Percentiles rank a stretch among this genome's conserved stretches.
These are phyloP conservation scores for Aleiodes sp. DNA, from an alignment of 1,140 invertebrate species.

Conservation along the genomic window DNA sequence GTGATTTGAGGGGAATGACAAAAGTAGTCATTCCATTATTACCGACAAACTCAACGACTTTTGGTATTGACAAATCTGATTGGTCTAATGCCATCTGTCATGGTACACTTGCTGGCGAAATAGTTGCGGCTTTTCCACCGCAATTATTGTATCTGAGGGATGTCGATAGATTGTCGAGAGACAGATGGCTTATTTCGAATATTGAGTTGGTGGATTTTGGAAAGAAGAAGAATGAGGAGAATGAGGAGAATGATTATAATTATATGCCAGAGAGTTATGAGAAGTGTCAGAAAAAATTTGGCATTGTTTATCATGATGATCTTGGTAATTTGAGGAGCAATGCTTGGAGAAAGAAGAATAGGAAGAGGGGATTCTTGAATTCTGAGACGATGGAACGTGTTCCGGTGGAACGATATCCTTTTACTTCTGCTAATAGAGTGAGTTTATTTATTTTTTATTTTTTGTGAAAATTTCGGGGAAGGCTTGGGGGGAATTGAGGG, in stretches of 20 bases:
- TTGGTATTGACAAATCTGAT: conserved; percentile 53
- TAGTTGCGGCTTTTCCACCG: conserved; percentile 59
- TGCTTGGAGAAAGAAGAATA: not conserved
- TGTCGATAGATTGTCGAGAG: conserved; percentile 53
- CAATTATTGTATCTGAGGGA: conserved; percentile 56
- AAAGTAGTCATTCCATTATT: conserved; percentile 56
- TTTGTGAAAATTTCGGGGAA: too few species aligned
- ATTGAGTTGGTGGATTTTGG: conserved; percentile 43
- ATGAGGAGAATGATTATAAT: conserved; percentile 44
- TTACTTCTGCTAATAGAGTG: conserved; percentile 56
- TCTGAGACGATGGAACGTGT: conserved; percentile 33
- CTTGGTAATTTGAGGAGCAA: conserved; percentile 7
- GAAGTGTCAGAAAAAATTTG: conserved; percentile 56
- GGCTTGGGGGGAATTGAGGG: not conserved
- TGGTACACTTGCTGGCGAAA: conserved; percentile 62
- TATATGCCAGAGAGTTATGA: conserved; percentile 55
- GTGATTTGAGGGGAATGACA: conserved; percentile 55
- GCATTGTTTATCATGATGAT: conserved; percentile 56
- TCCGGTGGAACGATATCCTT: conserved; percentile 57
- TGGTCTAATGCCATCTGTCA: conserved; percentile 62
- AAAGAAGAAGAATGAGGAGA: not conserved
- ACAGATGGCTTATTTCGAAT: conserved; percentile 46
- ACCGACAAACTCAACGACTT: conserved; percentile 56
- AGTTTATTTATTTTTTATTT: conserved; percentile 15
- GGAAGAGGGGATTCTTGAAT: not conserved